A percentile compares a stretch with the other conserved stretches of the same genome.
phyloP scores from a whole-genome alignment of 2,888 invertebrate species.

The Anaspis maculata region DNA sequence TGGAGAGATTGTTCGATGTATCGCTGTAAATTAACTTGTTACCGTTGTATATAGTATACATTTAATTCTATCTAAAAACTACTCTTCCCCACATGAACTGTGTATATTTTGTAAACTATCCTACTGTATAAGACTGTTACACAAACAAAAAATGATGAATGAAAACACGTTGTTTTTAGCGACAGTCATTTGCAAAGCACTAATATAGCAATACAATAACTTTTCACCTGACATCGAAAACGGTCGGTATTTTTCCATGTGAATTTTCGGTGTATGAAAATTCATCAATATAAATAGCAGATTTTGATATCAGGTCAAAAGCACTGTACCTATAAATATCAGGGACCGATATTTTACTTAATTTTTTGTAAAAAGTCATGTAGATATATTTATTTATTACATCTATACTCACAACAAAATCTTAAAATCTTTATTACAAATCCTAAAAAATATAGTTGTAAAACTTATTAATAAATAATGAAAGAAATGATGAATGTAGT shows the following conservation, averaged over 20 bases:
- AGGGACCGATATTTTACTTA: conserved; percentile 40
- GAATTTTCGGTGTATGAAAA: not conserved
- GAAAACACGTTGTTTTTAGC: conserved; percentile 16
- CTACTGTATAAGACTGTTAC: conserved; percentile 34
- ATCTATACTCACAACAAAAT: conserved; percentile 45
- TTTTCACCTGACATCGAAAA: conserved; percentile 15
- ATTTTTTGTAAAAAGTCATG: conserved; percentile 42
- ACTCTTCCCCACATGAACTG: conserved; percentile 18
- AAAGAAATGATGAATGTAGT: conserved; percentile 20
- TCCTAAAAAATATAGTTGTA: conserved; percentile 33
- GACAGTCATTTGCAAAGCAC: conserved; percentile 18
- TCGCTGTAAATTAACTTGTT: conserved; percentile 25
- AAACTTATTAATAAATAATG: conserved; percentile 35
- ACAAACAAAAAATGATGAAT: conserved; percentile 8
- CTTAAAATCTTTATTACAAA: conserved; percentile 34
- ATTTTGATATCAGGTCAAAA: conserved; percentile 15
- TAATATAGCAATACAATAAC: conserved; percentile 11
- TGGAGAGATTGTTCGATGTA: conserved; percentile 12
- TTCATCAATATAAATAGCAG: too few species aligned
- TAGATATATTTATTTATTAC: conserved; percentile 44
- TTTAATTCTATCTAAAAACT: too few species aligned
- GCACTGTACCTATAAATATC: conserved; percentile 31
- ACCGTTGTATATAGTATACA: conserved; percentile 30
- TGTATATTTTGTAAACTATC: conserved; percentile 36
- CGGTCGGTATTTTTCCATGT: not conserved